phyloP scores from a whole-genome alignment of 2,797 vertebrate genomes.

The Chelon labrosus region DNA sequence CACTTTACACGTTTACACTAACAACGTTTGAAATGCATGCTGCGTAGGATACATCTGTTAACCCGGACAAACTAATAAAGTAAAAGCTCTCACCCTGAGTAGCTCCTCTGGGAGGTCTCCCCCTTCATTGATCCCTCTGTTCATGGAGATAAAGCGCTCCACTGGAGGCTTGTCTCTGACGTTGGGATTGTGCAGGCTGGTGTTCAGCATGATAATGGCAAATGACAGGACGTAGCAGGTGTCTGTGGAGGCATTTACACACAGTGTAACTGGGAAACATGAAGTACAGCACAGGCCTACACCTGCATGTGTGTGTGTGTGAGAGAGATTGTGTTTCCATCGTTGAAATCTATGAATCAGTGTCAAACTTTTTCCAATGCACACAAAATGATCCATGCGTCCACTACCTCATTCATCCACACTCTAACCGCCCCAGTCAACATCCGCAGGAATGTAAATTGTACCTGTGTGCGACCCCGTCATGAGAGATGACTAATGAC shows the following conservation, averaged over 20 bases:
- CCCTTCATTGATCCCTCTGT: constrained; percentile 95
- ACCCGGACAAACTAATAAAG: constrained; percentile 38
- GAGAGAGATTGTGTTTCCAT: background rate
- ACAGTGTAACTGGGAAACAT: constrained; percentile 24
- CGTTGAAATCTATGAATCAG: no score
- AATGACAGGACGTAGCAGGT: constrained; percentile 98
- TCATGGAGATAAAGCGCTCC: constrained; percentile 96
- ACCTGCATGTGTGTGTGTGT: background rate
- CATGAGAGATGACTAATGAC: constrained; percentile 62
- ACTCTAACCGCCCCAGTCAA: constrained; percentile 50
- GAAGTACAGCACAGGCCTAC: background rate
- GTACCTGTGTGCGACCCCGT: constrained; percentile 19
- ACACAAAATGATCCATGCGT: constrained; percentile 25
- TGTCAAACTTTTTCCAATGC: constrained; percentile 1
- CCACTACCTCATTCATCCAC: constrained; percentile 50
- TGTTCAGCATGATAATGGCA: constrained; percentile 98
- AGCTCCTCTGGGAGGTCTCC: constrained; percentile 96
- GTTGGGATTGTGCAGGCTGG: constrained; percentile 96
- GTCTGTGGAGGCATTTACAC: constrained; percentile 84
- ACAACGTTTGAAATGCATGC: background rate
- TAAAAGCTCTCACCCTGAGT: constrained; percentile 87
- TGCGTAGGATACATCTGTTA: constrained; percentile 25
- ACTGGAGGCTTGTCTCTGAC: constrained; percentile 94
- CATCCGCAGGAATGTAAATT: constrained; percentile 53
- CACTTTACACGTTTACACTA: background rate